phyloP scores from a whole-genome alignment of 1,140 invertebrate species.

The Heterodera schachtii region DNA sequence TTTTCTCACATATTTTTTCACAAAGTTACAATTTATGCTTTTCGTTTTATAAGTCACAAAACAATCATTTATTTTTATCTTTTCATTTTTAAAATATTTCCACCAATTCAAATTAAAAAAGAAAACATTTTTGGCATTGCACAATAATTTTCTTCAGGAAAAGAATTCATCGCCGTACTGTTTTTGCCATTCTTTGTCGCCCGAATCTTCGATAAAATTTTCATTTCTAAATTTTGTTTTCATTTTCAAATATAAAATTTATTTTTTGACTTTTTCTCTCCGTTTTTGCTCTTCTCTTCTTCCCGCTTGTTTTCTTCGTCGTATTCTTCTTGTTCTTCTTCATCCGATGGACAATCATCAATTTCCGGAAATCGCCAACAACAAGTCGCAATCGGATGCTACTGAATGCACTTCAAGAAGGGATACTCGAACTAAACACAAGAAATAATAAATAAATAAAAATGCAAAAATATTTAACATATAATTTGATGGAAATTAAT shows the following conservation, averaged over 20 bases:
- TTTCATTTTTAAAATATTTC: too few species aligned
- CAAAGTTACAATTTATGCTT: too few species aligned
- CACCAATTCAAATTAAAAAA: background rate
- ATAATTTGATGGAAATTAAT: too few species aligned
- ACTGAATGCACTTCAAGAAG: background rate
- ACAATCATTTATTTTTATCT: too few species aligned
- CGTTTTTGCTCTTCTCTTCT: background rate
- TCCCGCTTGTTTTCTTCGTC: background rate
- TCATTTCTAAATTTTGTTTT: background rate
- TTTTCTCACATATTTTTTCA: too few species aligned
- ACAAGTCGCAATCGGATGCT: background rate
- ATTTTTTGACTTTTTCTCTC: background rate
- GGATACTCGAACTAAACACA: too few species aligned
- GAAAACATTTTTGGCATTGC: background rate
- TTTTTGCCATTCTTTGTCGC: background rate
- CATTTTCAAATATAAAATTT: background rate
- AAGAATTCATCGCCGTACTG: background rate
- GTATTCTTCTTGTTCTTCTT: background rate
- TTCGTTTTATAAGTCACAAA: too few species aligned
- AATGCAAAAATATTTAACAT: too few species aligned
- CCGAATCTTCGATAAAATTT: background rate
- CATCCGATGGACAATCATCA: background rate
- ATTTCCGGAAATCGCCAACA: background rate
- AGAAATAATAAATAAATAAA: too few species aligned
- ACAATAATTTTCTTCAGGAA: background rate